Evolutionary conservation across 2,888 invertebrate genomes (phyloP).

Genomic region (Leptinotarsa peninsularis): DNA sequence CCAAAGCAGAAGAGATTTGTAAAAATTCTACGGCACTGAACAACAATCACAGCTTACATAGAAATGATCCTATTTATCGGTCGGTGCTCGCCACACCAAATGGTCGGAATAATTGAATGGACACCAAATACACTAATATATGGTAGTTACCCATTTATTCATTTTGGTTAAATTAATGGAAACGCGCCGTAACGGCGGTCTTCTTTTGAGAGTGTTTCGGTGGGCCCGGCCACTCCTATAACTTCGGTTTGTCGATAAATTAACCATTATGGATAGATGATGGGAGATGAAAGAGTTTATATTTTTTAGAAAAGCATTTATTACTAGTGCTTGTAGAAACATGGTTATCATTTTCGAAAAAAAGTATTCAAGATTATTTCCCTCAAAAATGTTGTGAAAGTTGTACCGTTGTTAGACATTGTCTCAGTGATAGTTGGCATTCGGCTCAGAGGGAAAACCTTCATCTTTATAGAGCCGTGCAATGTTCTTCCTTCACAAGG

Average conservation of each 20-base stretch:
- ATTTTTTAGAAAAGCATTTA: not conserved
- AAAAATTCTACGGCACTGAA: constrained; percentile 5
- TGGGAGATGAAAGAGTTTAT: not conserved
- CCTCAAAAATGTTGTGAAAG: too few species aligned
- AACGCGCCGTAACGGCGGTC: constrained; percentile 1
- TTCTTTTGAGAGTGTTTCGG: constrained; percentile 10
- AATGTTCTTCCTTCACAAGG: too few species aligned
- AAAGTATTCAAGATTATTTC: too few species aligned
- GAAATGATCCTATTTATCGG: constrained; percentile 22
- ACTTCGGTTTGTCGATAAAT: not conserved
- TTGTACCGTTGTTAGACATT: too few species aligned
- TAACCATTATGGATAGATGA: not conserved
- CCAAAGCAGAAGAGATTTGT: too few species aligned
- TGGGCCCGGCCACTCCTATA: constrained; percentile 14
- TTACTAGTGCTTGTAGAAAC: not conserved
- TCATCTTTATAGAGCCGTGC: too few species aligned
- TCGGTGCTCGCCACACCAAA: constrained; percentile 18
- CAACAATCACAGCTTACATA: constrained; percentile 16
- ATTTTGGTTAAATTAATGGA: constrained; percentile 20
- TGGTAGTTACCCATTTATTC: constrained; percentile 21
- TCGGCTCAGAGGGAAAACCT: too few species aligned
- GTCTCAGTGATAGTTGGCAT: too few species aligned
- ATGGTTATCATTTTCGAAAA: too few species aligned
- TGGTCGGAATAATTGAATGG: constrained; percentile 19
- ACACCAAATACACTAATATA: constrained; percentile 21